Base-by-base conservation (phyloP, 1,140 invertebrate genomes). In the Drosophila bipectinata region DNA sequence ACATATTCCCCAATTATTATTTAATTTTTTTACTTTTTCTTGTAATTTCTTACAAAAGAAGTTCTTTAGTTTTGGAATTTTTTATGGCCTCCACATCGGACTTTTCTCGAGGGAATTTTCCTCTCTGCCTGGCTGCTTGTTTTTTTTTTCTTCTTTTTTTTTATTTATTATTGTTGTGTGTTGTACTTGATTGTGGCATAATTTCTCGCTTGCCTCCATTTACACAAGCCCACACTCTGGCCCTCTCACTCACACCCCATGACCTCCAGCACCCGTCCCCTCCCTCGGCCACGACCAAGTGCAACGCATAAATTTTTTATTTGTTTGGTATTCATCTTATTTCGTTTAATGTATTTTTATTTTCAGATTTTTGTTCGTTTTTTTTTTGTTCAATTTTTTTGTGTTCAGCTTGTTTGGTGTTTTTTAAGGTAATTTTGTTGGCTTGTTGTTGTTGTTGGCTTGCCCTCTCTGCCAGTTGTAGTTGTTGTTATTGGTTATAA, bases 241-340 rank as follows among this genome's bases (percentile, higher is more conserved):
- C 10, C 34, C 18, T 32, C 34, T 41, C 34, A 21, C 53, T 45
- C 26, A 5, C 47, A 15, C 21, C 21, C 21, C 21, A 21, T 21
- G 21, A 21, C 21, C 21, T 21, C 21, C 21, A 21, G 21, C 18
- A 18, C 18, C 18, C 18, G 18, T 18, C 18, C 18, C 18, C 18
- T 18, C 30, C n/a, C 32, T 14, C 30, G 30, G 30, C 57, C 57
- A 18, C 49, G n/a, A 18, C 41, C 41, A 14, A 56, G 59, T 75
- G 77, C 77, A 87, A 66, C 78, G 73, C 78, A 85, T 85, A 87
- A 67, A 75, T 85, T 78, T 87, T 87, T 87, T 82, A 88, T 87
- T 88, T 88, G 78, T 88, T 87, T 88, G 83, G 82, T 87, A 82
- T 87, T 87, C 82, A 87, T 87, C 82, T 87, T 87, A 87, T 87